These are phyloP conservation scores for Pomatostomus ruficeps DNA, from an alignment of 2,113 vertebrate genomes.

Conservation along the genomic window DNA sequence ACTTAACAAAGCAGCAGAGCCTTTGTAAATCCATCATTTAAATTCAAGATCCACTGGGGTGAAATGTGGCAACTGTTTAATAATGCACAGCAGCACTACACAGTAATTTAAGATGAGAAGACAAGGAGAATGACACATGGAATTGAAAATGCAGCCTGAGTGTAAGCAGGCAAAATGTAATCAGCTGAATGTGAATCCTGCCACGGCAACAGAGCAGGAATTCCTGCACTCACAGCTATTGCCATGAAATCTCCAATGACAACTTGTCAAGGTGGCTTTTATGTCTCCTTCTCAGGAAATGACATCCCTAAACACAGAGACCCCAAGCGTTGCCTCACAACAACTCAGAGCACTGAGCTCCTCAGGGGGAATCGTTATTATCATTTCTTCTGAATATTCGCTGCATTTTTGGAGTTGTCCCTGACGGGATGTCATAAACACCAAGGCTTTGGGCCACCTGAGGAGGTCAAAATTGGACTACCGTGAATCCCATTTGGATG, in stretches of 20 bases:
- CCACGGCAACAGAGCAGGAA: not conserved
- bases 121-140: conserved; percentile 31
- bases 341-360: not conserved
- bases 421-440: not conserved
- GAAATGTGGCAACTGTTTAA: conserved; percentile 46
- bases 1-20: not conserved
- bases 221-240: not conserved
- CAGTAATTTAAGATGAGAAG: conserved; percentile 20
- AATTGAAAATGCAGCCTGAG: conserved; percentile 36
- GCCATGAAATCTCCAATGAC: not conserved
- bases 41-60: not conserved
- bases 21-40: conserved; percentile 10
- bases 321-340: not conserved
- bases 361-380: fast-evolving
- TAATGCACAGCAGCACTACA: conserved; percentile 29
- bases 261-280: conserved; percentile 8
- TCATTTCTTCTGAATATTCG: not conserved
- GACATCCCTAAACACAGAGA: not conserved
- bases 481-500: not conserved
- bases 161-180: conserved; percentile 13
- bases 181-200: not conserved
- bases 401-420: not conserved
- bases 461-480: not conserved
- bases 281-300: not conserved
- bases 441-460: not conserved